Evolutionary conservation across 2,113 vertebrate genomes (phyloP).

Genomic region (Mus pahari): DNA sequence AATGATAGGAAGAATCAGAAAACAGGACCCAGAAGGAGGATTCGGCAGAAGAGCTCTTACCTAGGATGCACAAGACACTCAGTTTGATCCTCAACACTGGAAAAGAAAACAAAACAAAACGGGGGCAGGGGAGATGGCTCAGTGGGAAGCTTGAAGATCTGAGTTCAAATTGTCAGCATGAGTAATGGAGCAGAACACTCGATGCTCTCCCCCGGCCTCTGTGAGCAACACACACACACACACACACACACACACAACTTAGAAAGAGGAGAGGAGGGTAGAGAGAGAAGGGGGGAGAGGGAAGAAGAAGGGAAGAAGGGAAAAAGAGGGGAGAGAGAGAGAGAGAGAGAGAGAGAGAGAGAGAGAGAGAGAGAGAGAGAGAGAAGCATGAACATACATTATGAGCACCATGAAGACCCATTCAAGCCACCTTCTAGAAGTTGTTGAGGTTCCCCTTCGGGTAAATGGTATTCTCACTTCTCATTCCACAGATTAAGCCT

Average conservation of each 20-base stretch:
- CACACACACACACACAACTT: background rate
- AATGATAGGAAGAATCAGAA: background rate
- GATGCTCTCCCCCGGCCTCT: background rate
- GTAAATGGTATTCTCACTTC: slow-evolving; percentile 24
- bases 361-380: background rate
- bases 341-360: no score
- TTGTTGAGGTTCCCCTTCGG: background rate
- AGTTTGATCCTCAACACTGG: background rate
- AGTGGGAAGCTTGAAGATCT: background rate
- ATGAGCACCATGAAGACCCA: background rate
- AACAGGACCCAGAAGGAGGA: background rate
- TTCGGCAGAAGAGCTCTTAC: background rate
- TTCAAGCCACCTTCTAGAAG: background rate
- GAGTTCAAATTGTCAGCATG: background rate
- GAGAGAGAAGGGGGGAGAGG: no score
- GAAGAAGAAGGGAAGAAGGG: background rate
- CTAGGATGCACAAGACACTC: background rate
- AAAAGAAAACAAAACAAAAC: background rate
- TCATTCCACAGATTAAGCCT: background rate
- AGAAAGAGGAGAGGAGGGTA: no score
- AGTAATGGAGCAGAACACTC: background rate
- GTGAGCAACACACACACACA: background rate
- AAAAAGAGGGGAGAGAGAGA: background rate
- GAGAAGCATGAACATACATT: background rate
- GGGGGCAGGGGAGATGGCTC: background rate